phyloP scores from a whole-genome alignment of 2,888 invertebrate species.

The Metallyticus violacea region DNA sequence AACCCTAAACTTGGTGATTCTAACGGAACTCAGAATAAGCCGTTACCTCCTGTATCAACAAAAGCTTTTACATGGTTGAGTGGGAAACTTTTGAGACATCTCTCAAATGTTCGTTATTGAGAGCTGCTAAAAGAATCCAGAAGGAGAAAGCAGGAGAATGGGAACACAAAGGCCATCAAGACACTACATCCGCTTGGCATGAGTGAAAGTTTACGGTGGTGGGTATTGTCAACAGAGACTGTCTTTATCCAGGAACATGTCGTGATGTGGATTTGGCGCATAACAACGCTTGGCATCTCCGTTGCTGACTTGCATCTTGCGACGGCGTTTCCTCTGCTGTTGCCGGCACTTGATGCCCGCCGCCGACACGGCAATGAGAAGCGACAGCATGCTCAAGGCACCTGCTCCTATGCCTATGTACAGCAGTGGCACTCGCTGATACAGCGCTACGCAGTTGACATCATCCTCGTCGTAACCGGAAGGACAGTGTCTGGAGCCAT shows the following conservation, averaged over 20 bases:
- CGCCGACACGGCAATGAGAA: constrained; percentile 59
- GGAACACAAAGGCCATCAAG: neutral
- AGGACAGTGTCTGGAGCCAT: constrained; percentile 74
- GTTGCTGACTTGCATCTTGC: constrained; percentile 21
- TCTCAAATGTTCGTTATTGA: too few relatives aligned
- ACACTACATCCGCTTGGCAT: too few relatives aligned
- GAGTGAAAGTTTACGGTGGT: neutral
- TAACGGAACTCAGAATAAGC: too few relatives aligned
- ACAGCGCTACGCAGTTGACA: constrained; percentile 68
- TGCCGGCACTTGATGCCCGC: constrained; percentile 47
- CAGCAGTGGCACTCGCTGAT: constrained; percentile 64
- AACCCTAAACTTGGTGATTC: too few relatives aligned
- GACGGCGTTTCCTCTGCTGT: constrained; percentile 26
- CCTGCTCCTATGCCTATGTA: constrained; percentile 64
- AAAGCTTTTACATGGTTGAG: too few relatives aligned
- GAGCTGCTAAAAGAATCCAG: too few relatives aligned
- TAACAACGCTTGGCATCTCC: constrained; percentile 39
- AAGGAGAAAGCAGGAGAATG: neutral
- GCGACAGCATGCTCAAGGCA: constrained; percentile 57
- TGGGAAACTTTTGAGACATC: too few relatives aligned
- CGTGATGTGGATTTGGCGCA: constrained; percentile 33
- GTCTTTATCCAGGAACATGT: constrained; percentile 58
- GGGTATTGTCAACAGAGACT: constrained; percentile 67
- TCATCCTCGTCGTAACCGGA: constrained; percentile 80
- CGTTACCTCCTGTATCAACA: too few relatives aligned